Conservation (phyloP, 1,140 invertebrate species). For the Drosophila oshimai region DNA sequence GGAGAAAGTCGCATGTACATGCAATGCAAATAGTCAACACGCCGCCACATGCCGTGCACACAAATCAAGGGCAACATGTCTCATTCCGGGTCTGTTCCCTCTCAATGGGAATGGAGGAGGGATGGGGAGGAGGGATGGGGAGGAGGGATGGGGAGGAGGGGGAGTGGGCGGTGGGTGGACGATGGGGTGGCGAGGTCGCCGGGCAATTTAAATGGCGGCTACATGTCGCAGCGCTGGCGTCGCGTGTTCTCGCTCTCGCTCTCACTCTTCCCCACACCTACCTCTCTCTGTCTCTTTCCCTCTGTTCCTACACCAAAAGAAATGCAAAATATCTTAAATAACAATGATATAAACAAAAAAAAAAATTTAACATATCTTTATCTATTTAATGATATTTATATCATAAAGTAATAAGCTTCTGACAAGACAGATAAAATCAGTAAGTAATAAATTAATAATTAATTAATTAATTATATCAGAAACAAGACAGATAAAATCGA, state of each 20-base stretch:
- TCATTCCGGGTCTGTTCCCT: slow-evolving; percentile 52
- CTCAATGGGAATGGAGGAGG: neutral
- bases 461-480: too few species aligned
- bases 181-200: slow-evolving; percentile 50
- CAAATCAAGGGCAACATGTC: slow-evolving; percentile 78
- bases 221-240: slow-evolving; percentile 64
- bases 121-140: neutral
- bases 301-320: neutral
- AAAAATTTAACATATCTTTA: too few species aligned
- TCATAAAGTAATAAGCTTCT: too few species aligned
- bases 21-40: slow-evolving; percentile 79
- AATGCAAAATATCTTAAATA: too few species aligned
- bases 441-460: too few species aligned
- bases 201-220: slow-evolving; percentile 73
- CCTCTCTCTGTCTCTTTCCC: neutral
- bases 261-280: slow-evolving; percentile 13
- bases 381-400: too few species aligned
- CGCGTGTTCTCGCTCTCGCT: slow-evolving; percentile 48
- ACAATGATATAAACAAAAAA: too few species aligned
- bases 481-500: too few species aligned
- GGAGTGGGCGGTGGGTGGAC: neutral
- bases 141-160: neutral
- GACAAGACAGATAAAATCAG: too few species aligned
- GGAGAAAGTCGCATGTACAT: slow-evolving; percentile 27
- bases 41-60: slow-evolving; percentile 79